These are phyloP conservation scores for Hyposoter didymator DNA, from an alignment of 2,888 invertebrate species.

Conservation along the genomic window DNA sequence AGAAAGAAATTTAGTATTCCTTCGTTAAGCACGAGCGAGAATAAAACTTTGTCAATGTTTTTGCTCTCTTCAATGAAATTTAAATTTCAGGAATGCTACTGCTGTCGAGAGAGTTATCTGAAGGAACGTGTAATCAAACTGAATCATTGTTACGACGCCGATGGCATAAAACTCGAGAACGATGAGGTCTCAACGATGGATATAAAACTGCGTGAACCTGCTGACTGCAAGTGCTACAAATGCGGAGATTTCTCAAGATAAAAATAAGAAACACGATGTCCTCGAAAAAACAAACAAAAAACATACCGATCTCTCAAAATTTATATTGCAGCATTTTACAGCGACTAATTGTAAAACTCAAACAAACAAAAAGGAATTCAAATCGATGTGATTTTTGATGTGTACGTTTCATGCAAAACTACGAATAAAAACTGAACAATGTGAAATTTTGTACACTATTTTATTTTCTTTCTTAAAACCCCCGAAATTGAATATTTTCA, in stretches of 20 bases:
- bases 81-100: conserved; percentile 92
- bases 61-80: conserved; percentile 48
- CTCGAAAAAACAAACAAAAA: background rate
- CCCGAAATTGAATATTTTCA: background rate
- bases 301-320: conserved; percentile 14
- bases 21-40: background rate
- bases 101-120: conserved; percentile 95
- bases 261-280: conserved; percentile 69
- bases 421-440: conserved; percentile 59
- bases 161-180: conserved; percentile 91
- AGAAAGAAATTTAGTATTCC: background rate
- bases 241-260: conserved; percentile 94
- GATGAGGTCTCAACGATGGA: conserved; percentile 91
- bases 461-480: background rate
- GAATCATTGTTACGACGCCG: conserved; percentile 94
- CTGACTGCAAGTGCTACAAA: conserved; percentile 95
- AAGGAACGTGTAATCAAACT: conserved; percentile 92
- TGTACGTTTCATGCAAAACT: conserved; percentile 32
- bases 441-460: conserved; percentile 6
- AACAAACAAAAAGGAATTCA: conserved; percentile 32
- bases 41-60: background rate
- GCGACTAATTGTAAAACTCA: conserved; percentile 36
- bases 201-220: conserved; percentile 93
- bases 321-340: conserved; percentile 39
- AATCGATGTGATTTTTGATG: conserved; percentile 25